A percentile compares a stretch with the other conserved stretches of the same genome.
Evolutionary conservation across 2,113 vertebrate genomes (phyloP).

Genomic region (Calidris pygmaea): DNA sequence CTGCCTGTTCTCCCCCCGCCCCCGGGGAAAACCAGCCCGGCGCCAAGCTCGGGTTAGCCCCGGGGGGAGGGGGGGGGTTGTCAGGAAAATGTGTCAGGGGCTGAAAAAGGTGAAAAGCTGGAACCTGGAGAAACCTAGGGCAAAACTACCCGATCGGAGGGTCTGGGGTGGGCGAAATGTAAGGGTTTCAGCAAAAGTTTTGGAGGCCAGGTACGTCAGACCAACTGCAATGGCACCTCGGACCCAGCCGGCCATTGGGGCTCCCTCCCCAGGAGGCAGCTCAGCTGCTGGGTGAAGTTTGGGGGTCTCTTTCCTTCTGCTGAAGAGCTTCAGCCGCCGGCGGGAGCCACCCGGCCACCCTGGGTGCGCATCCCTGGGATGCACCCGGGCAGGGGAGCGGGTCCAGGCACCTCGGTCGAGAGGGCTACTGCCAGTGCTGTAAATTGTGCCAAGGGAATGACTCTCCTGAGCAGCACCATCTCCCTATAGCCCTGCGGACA

Average conservation of each 20-base stretch:
- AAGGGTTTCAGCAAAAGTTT: conserved; percentile 38
- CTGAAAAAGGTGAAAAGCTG: background rate
- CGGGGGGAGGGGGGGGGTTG: too few species aligned
- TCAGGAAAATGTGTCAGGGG: background rate
- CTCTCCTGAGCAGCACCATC: background rate
- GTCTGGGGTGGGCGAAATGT: background rate
- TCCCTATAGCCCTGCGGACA: background rate
- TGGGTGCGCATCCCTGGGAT: background rate
- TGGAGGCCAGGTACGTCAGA: background rate
- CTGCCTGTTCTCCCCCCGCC: background rate
- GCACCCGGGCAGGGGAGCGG: background rate
- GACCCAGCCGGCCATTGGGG: background rate
- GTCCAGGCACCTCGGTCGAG: background rate
- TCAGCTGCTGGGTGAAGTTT: background rate
- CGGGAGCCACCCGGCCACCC: background rate
- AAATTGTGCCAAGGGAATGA: background rate
- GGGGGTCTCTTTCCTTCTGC: background rate
- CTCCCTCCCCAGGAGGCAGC: background rate
- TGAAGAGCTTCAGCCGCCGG: background rate
- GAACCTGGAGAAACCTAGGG: background rate
- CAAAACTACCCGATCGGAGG: background rate
- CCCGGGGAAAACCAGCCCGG: background rate
- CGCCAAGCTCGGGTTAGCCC: background rate
- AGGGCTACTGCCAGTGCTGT: accelerated
- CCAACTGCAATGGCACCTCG: background rate